Evolutionary conservation across 2,888 invertebrate genomes (phyloP).

Genomic region (Choristoneura rosaceana): DNA sequence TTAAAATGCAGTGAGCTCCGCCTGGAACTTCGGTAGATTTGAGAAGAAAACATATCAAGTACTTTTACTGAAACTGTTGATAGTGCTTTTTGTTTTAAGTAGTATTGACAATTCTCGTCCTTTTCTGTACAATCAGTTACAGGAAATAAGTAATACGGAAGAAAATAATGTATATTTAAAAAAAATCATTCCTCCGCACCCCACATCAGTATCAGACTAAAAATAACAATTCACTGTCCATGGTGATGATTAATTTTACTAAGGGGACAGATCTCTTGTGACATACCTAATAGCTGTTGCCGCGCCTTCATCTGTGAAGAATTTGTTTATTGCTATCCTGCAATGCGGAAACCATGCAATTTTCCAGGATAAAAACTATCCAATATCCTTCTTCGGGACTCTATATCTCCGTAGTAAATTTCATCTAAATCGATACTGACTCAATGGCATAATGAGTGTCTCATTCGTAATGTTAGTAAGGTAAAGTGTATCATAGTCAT

Average conservation of each 20-base stretch:
- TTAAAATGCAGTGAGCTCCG: slow-evolving; percentile 34
- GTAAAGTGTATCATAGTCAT: background rate
- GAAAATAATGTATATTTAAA: background rate
- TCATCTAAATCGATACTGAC: too few species aligned
- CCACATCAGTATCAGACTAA: background rate
- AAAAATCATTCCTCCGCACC: background rate
- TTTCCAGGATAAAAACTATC: too few species aligned
- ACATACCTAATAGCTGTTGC: too few species aligned
- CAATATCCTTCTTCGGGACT: too few species aligned
- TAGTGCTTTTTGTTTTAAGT: background rate
- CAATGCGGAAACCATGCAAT: too few species aligned
- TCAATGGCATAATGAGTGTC: too few species aligned
- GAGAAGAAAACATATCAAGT: slow-evolving; percentile 4
- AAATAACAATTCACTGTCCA: background rate
- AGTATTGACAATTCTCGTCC: background rate
- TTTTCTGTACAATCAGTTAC: background rate
- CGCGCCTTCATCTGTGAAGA: too few species aligned
- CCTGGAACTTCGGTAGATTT: slow-evolving; percentile 15
- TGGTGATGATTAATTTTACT: background rate
- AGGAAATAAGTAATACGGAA: background rate
- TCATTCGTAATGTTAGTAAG: too few species aligned
- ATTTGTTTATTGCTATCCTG: too few species aligned
- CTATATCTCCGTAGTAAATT: too few species aligned
- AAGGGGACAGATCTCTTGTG: background rate
- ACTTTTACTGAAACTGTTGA: background rate